Evolutionary conservation across 2,797 vertebrate genomes (phyloP).

Genomic region (Tragelaphus oryx): DNA sequence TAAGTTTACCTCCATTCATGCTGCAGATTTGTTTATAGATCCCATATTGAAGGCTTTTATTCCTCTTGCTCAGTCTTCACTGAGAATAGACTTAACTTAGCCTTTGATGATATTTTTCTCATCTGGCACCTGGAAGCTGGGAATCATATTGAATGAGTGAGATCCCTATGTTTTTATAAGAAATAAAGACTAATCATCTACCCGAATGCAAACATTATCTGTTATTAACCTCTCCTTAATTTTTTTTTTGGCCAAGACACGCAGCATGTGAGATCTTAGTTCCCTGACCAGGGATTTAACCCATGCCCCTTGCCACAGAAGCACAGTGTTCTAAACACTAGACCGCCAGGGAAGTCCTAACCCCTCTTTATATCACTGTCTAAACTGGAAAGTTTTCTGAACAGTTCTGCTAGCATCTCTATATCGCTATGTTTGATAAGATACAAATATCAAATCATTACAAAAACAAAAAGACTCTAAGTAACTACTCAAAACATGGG

Average conservation of each 20-base stretch:
- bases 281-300: neutral
- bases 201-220: neutral
- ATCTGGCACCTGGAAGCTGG: neutral
- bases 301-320: rapidly evolving
- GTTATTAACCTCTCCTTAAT: neutral
- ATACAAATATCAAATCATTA: neutral
- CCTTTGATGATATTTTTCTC: neutral
- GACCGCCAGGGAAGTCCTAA: neutral
- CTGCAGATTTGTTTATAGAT: neutral
- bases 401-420: neutral
- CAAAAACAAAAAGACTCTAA: neutral
- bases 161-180: neutral
- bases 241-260: neutral
- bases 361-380: neutral
- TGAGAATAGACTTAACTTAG: neutral
- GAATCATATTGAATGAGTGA: neutral
- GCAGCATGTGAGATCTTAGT: neutral
- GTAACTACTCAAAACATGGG: neutral
- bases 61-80: neutral
- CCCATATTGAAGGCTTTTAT: neutral
- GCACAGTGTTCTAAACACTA: neutral
- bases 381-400: neutral
- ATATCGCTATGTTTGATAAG: neutral
- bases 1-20: neutral
- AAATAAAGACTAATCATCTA: neutral